Evolutionary conservation across 2,797 vertebrate genomes (phyloP), one percentile per base, ranked within the genome.

Genomic region (Ptychadena robeensis): DNA sequence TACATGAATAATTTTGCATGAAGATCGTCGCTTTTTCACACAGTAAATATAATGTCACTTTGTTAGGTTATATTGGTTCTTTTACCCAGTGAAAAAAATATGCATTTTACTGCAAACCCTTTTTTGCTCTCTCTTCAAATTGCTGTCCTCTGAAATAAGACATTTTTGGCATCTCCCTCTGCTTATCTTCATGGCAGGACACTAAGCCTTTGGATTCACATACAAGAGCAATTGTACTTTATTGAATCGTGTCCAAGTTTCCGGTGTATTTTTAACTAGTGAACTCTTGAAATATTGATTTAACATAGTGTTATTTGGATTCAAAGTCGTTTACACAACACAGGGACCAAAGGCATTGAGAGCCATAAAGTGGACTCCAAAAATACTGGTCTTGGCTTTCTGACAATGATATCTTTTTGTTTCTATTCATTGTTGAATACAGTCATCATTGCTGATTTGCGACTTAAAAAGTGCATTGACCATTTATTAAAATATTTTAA

Each of bases 141-240:
- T 68, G 48, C 27, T 37, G 12, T 70, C 67, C 77, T 37, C 31
- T 40, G 70, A 84, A 80, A 69, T 70, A 40, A 74, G 64, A 48
- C 65, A 84, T 84, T 84, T 84, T 84, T 84, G 82, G 82, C 82
- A 69, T 53, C 35, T 30, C n/a, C 35, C 64, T 80, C 65, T 84
- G 82, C 82, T 84, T 84, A 84, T 84, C 82, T 84, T 80, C 82
- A 70, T 84, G 53, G 71, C 82, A 69, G 77, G 82, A 84, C 77
- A 84, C 70, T 63, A 64, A 34, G 48, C 77, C 53, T 63, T 63
- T 63, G 64, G 77, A 80, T 69, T 80, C 38, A 48, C 70, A 80
- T 69, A 80, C 64, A 84, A 84, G 71, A 80, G 64, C 82, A 80
- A 84, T 84, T 84, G 77, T 84, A 84, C 63, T 84, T 80, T 67